Percentiles rank a stretch among this genome's conserved stretches.
Conservation (phyloP, 2,888 invertebrate species). For the Crocallis elinguaria region DNA sequence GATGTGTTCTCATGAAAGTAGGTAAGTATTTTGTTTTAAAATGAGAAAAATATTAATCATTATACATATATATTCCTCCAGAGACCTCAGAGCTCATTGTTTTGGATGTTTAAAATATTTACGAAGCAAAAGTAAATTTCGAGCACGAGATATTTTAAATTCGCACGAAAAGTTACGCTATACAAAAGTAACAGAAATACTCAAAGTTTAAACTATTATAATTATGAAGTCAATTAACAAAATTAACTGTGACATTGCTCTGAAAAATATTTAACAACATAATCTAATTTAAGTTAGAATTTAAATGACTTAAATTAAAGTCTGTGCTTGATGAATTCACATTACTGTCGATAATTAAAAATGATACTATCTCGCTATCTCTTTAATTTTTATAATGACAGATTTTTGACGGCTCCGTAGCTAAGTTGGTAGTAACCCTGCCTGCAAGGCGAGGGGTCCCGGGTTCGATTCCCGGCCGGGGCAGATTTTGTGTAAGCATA, state of each 20-base stretch:
- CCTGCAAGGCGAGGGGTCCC: no score
- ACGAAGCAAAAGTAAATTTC: constrained; percentile 2
- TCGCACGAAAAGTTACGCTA: background rate
- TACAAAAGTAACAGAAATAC: background rate
- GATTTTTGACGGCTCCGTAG: no score
- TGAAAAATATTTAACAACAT: constrained; percentile 6
- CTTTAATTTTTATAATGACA: background rate
- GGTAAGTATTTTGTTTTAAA: no score
- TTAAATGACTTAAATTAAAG: constrained; percentile 1
- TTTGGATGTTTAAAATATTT: background rate
- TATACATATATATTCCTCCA: no score
- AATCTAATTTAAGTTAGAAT: constrained; percentile 8
- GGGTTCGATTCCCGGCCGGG: no score
- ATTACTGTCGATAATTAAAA: background rate
- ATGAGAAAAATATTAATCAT: no score
- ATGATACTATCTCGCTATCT: background rate
- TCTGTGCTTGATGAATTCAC: background rate
- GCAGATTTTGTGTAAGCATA: no score
- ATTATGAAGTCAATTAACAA: constrained; percentile 12
- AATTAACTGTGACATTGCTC: constrained; percentile 9
- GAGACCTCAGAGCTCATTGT: no score
- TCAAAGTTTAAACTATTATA: background rate
- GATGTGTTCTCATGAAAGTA: no score
- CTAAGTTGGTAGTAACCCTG: no score
- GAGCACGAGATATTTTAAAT: background rate